Evolutionary conservation across 1,140 invertebrate species (phyloP), one percentile per base, ranked within the genome.

Genomic region (Drosophila suzukii): DNA sequence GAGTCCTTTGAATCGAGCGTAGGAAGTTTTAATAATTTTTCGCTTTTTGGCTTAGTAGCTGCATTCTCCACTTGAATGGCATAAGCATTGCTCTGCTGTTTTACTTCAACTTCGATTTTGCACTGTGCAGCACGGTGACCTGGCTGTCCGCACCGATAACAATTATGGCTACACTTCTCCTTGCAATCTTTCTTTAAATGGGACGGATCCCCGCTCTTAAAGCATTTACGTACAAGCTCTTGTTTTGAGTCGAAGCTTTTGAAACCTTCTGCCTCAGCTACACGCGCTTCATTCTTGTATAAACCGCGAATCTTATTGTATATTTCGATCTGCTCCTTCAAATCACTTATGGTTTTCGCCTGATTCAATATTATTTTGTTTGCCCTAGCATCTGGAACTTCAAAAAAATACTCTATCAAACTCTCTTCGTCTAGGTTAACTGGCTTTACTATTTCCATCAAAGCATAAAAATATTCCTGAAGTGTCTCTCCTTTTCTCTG

Each of bases 281-380:
- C 30, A 32, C 4, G 30, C 30, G 30, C 1, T 32, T 32, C 4
- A 32, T 32, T 32, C 30, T 32, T 32, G 6, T 32, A 34, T 10
- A 8, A 39, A n/a, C 39, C 6, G 3, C 39, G n/a, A 7, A 41
- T 2, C n/a, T 15, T 41, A 6, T 53, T 34, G 15, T 34, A 20
- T 0, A 53, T 15, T 17, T 34, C 50, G 10, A 53, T 36, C 11
- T 53, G 30, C 10, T 34, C 30, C 15, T 20, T 53, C 1, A 34
- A 6, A 17, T 53, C 30, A 10, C 4, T 51, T 12, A 34, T 34
- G 1, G 27, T 51, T 51, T 34, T 51, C 0, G 50, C 30, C 6
- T 53, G 30, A 5, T 51, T 17, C 13, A 51, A 34, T 5, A 51
- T 51, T n/a, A 51, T 17, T 27, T 51, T 51, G n/a, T 53, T 53